Evolutionary conservation across 2,113 vertebrate species (phyloP), one percentile per base, ranked within the genome.

Genomic region (Pseudorectes ferrugineus): DNA sequence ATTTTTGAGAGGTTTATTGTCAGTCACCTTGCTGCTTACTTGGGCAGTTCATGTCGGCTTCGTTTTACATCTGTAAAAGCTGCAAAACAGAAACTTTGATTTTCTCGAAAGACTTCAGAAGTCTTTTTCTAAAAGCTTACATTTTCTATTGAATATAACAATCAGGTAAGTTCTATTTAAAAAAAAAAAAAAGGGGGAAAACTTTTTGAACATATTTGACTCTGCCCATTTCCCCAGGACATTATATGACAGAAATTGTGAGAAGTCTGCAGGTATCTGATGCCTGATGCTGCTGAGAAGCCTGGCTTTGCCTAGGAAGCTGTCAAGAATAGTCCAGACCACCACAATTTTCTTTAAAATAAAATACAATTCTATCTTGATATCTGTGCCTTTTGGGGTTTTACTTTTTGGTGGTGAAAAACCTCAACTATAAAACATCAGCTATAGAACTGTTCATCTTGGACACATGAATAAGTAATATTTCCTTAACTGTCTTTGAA

Each of bases 1-100:
- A 75, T 94, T 93, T 96, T 88, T 79, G 92, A 85, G 85, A 80
- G 42, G 23, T 83, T 88, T 95, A 76, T 93, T 92, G 71, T 92
- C 58, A 58, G 74, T 90, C 73, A 24, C 54, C 42, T 76, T 82
- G 42, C 70, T 92, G 52, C 76, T 95, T 83, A 21, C 58, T 85
- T 66, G 78, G 36, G 31, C 71, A 85, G 62, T 14, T 81, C 21
- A 14, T 73, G 71, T 82, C 49, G 45, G 68, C 42, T 89, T 46
- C 11, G 3, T 61, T 94, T 90, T 52, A 73, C 65, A 46, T 43
- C 49, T 66, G 18, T 65, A 58, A 54, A 76, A 42, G 35, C 68
- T 83, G 49, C 78, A 83, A 83, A 66, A 52, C 35, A 38, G 57
- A 58, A 76, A 45, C 66, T 92, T 86, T 35, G 42, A 76, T 93